Percentiles rank a stretch among this genome's conserved stretches.
These are phyloP conservation scores for Iguana delicatissima DNA, from an alignment of 2,797 vertebrate species.

Conservation along the genomic window DNA sequence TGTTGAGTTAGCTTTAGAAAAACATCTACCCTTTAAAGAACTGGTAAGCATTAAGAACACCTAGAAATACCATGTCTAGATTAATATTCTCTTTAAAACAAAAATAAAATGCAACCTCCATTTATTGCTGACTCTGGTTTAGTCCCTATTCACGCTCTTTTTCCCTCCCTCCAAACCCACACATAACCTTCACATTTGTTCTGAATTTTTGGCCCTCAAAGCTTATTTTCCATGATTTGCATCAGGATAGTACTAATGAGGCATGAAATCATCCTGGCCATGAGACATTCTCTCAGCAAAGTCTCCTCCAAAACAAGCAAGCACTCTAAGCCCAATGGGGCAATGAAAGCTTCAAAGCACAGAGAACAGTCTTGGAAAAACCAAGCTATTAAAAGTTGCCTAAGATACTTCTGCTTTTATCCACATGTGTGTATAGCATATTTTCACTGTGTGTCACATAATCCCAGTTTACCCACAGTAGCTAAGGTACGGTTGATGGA, in stretches of 20 bases:
- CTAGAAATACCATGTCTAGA: background rate
- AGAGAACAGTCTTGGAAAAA: constrained; percentile 59
- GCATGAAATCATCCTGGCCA: constrained; percentile 59
- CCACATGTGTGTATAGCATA: constrained; percentile 51
- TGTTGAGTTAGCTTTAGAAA: background rate
- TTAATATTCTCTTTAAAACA: constrained; percentile 1
- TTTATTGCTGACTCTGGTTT: background rate
- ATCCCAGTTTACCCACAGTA: constrained; percentile 43
- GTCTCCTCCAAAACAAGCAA: constrained; percentile 59
- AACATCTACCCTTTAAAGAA: constrained; percentile 1
- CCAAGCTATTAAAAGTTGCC: constrained; percentile 48
- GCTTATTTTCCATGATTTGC: constrained; percentile 62
- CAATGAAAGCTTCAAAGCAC: constrained; percentile 46
- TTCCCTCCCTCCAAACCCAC: background rate
- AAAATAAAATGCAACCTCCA: background rate
- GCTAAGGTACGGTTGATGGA: background rate
- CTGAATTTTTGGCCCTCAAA: constrained; percentile 49
- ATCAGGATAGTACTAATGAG: constrained; percentile 62
- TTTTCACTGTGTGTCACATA: constrained; percentile 52
- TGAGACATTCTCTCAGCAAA: constrained; percentile 61
- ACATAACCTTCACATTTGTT: constrained; percentile 39
- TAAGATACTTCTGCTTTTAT: constrained; percentile 62
- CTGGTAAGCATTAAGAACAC: background rate
- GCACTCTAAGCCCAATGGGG: constrained; percentile 57
- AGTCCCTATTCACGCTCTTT: constrained; percentile 7